Conservation (phyloP, 92 coral and sea anemone genomes). For the Epizoanthus scotinus region DNA sequence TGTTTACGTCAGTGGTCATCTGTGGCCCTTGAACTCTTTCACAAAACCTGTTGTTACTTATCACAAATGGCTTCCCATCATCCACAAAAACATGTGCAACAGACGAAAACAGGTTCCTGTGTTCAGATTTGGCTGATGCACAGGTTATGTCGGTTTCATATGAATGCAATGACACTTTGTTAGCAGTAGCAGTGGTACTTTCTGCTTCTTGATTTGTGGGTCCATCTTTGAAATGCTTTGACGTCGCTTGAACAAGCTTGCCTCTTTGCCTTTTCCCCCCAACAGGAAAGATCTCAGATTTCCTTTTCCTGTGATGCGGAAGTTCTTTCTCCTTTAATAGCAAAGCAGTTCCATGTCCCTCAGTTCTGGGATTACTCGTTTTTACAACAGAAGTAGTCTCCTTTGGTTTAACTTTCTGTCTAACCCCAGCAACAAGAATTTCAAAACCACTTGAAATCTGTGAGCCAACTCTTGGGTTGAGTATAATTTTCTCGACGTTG, state of each 20-base stretch:
- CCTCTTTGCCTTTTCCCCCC: background rate
- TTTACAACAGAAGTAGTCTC: background rate
- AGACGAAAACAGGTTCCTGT: conserved; percentile 57
- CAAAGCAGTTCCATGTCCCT: background rate
- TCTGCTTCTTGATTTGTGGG: conserved; percentile 21
- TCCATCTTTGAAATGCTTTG: background rate
- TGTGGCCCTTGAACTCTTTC: conserved; percentile 43
- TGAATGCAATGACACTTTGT: conserved; percentile 29
- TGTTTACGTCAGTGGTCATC: conserved; percentile 9
- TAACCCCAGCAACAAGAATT: conserved; percentile 75
- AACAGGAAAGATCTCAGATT: conserved; percentile 1
- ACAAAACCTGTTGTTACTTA: conserved; percentile 63
- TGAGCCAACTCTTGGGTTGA: conserved; percentile 91
- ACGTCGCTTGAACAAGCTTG: background rate
- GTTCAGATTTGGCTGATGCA: conserved; percentile 67
- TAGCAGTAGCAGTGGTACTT: background rate
- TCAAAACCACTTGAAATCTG: conserved; percentile 91
- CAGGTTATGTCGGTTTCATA: conserved; percentile 59
- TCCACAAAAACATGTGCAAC: conserved; percentile 66
- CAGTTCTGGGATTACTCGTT: background rate
- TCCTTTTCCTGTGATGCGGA: conserved; percentile 11
- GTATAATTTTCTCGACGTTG: conserved; percentile 69
- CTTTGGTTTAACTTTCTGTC: conserved; percentile 23
- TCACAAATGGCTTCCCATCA: conserved; percentile 60
- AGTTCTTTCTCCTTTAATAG: background rate